Percentiles rank a stretch among this genome's conserved stretches.
Evolutionary conservation across 2,113 vertebrate genomes (phyloP).

Genomic region (Piprites chloris): DNA sequence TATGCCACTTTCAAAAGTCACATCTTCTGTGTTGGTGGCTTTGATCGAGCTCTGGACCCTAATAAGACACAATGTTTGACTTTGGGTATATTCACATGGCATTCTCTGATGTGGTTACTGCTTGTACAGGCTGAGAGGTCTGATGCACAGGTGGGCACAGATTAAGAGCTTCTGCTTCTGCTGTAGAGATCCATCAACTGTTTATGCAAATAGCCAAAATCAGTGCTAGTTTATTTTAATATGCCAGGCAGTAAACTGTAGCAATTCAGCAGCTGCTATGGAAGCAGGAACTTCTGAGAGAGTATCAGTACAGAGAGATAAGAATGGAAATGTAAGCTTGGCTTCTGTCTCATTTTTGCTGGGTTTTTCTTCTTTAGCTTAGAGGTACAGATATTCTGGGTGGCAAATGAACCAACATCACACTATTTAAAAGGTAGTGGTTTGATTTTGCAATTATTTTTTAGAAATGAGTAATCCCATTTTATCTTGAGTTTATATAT

Average conservation of each 20-base stretch:
- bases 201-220: slow-evolving; percentile 23
- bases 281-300: slow-evolving; percentile 26
- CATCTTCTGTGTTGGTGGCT: background rate
- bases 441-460: slow-evolving; percentile 7
- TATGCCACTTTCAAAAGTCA: background rate
- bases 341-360: background rate
- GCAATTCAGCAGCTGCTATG: slow-evolving; percentile 40
- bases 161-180: background rate
- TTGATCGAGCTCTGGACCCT: background rate
- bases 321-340: background rate
- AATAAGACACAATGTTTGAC: background rate
- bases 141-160: background rate
- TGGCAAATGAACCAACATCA: background rate
- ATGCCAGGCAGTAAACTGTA: slow-evolving; percentile 38
- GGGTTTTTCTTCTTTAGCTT: background rate
- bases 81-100: background rate
- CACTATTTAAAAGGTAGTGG: background rate
- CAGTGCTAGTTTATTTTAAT: slow-evolving; percentile 48
- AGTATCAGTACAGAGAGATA: background rate
- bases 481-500: background rate
- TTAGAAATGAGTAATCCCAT: background rate
- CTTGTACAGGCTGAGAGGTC: background rate
- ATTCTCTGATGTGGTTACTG: background rate
- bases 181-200: background rate
- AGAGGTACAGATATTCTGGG: background rate